Evolutionary conservation across 2,113 vertebrate genomes (phyloP).

Genomic region (Neoarius graeffei): DNA sequence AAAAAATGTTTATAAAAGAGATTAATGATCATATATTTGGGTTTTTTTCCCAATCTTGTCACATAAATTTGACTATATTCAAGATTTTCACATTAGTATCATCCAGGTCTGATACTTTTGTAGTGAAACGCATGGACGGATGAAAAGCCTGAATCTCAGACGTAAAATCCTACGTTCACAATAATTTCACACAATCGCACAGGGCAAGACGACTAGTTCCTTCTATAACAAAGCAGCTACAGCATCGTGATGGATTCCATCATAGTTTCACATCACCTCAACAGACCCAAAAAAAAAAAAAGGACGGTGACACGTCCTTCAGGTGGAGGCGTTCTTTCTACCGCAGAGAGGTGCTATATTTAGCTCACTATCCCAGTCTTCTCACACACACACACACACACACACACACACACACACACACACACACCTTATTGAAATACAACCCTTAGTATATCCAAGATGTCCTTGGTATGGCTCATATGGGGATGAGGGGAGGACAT

Average conservation of each 20-base stretch:
- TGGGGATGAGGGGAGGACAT: constrained; percentile 4
- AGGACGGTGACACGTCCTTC: constrained; percentile 52
- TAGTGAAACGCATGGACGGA: background rate
- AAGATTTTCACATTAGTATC: background rate
- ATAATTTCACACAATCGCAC: background rate
- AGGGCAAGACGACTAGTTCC: background rate
- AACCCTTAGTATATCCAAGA: background rate
- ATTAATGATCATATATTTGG: background rate
- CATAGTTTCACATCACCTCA: background rate
- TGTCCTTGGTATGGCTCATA: constrained; percentile 32
- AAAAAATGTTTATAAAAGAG: no score
- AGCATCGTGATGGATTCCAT: background rate
- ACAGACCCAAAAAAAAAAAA: background rate
- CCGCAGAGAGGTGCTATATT: constrained; percentile 53
- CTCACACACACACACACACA: no score
- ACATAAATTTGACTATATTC: no score
- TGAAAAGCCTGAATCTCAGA: background rate
- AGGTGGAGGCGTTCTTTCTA: constrained; percentile 32
- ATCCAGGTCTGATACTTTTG: background rate
- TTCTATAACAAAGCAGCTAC: background rate
- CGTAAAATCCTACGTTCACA: background rate
- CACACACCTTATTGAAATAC: background rate
- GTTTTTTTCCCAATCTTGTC: background rate
- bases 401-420: constrained; percentile 41
- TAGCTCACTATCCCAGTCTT: constrained; percentile 51